Conservation (phyloP, 2,888 invertebrate species). For the Rugalucina vietnamica region DNA sequence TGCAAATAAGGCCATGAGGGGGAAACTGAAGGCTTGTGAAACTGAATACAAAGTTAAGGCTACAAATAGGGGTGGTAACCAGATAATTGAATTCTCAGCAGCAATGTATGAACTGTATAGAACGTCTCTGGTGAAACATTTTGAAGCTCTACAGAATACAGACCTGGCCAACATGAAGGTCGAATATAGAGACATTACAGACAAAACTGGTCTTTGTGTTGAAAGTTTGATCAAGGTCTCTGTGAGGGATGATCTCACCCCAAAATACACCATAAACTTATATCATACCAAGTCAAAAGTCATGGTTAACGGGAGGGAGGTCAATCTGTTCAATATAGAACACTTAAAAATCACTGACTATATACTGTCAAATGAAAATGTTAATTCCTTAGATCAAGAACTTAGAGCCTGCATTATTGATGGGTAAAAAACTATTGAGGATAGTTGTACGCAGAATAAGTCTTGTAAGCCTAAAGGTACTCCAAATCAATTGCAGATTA, state of each 20-base stretch:
- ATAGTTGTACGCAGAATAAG: too few relatives aligned
- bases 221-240: neutral
- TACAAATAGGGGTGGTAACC: neutral
- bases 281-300: neutral
- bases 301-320: constrained; percentile 1
- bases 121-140: neutral
- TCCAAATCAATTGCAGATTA: too few relatives aligned
- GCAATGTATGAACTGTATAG: neutral
- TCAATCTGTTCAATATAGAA: neutral
- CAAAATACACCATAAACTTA: constrained; percentile 1
- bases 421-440: too few relatives aligned
- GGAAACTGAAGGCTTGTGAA: neutral
- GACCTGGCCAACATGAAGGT: neutral
- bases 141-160: neutral
- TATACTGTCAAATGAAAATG: neutral
- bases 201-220: neutral
- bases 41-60: neutral
- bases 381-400: neutral
- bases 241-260: neutral
- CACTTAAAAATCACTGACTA: neutral
- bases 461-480: too few relatives aligned
- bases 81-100: neutral
- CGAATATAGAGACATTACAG: neutral
- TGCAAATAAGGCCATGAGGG: neutral
- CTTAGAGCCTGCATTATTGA: neutral